A percentile compares a stretch with the other conserved stretches of the same genome.
phyloP scores from a whole-genome alignment of 2,888 invertebrate genomes.

The Branchipolynoe longqiensis region DNA sequence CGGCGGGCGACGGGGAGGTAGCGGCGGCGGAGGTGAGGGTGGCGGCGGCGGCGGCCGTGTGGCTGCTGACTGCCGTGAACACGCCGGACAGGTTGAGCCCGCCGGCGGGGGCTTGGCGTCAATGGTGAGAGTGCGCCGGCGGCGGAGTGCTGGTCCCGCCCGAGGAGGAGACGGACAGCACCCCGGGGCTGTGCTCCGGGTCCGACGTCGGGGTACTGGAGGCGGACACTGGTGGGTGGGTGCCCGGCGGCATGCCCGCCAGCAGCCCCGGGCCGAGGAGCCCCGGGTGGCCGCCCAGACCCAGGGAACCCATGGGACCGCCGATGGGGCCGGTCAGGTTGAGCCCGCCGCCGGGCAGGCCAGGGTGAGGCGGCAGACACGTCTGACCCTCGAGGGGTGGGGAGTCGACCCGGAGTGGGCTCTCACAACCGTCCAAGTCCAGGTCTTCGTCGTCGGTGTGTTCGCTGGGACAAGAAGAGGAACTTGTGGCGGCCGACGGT shows the following conservation, averaged over 20 bases:
- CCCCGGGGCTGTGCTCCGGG: constrained; percentile 58
- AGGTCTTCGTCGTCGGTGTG: constrained; percentile 56
- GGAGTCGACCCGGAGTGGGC: constrained; percentile 45
- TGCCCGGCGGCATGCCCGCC: neutral
- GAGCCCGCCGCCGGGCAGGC: neutral
- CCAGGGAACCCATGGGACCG: neutral
- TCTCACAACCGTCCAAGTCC: constrained; percentile 50
- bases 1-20: constrained; percentile 32
- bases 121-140: constrained; percentile 36
- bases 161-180: constrained; percentile 43
- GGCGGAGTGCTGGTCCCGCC: constrained; percentile 56
- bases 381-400: constrained; percentile 50
- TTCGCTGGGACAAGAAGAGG: constrained; percentile 55
- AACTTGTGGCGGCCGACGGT: constrained; percentile 55
- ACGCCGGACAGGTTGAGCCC: neutral
- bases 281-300: neutral
- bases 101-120: constrained; percentile 52
- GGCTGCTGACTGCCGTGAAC: neutral
- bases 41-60: neutral
- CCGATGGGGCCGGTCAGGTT: neutral
- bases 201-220: constrained; percentile 41
- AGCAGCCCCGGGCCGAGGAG: neutral
- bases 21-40: neutral
- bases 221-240: neutral
- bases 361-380: constrained; percentile 43